Evolutionary conservation across 2,113 vertebrate species (phyloP), one percentile per base, ranked within the genome.

Genomic region (Pyrgilauda ruficollis): DNA sequence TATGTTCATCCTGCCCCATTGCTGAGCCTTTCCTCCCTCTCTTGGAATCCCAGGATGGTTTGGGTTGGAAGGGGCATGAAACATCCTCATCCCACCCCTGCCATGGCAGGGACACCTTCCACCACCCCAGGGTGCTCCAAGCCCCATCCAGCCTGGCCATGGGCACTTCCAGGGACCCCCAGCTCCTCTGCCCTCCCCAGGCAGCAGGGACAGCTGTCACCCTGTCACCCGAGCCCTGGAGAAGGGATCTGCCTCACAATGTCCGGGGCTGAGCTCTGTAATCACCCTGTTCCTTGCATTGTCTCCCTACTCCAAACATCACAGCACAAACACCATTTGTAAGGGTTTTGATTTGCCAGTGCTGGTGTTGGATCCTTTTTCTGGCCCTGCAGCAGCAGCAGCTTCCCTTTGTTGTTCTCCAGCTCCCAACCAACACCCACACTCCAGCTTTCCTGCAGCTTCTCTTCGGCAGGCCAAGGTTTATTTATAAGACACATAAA

Each of bases 231-330:
- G 8, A 78, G 4, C 0, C 63, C 31, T 8, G 56, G 76, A 69
- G 84, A 73, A 87, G 84, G 62, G 77, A 27, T 13, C 84, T 44
- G 73, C 6, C 62, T 31, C 35, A 84, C 86, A 55, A 80, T 44
- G 87, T 15, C 21, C 26, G n/a, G n/a, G 76, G n/a, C 89, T 46
- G 81, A 27, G 30, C 93, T 95, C 83, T 89, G 90, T 70, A 86
- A 84, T 90, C 94, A 92, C 85, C 13, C 30, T 88, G 94, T 90
- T 97, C 94, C 94, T 96, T 70, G 68, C 90, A 95, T 88, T 96
- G 94, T 95, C 67, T 92, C 43, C 6, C 30, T 52, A 58, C 82
- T 88, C 85, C 92, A 97, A 93, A 86, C 90, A 94, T 28, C 16
- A 1, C 8, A 43, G 69, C 0, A 46, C 91, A 91, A 87, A 91